Evolutionary conservation across 2,113 vertebrate species (phyloP).

Genomic region (Dolichallabes microphthalmus): DNA sequence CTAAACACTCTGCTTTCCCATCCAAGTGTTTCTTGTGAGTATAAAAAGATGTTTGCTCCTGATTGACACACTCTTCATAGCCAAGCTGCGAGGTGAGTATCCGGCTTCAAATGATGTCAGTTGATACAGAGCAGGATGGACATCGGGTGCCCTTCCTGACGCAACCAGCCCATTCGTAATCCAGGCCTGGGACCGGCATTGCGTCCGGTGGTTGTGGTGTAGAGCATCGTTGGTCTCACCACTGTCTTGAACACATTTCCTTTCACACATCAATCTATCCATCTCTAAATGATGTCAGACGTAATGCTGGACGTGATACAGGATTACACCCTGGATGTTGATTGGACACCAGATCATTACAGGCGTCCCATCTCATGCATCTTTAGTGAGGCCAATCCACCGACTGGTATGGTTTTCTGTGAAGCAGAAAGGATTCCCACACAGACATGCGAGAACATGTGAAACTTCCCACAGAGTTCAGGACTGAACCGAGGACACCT

Average conservation of each 20-base stretch:
- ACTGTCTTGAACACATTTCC: too few relatives aligned
- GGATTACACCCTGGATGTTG: neutral
- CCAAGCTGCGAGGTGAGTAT: too few relatives aligned
- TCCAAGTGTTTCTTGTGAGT: neutral
- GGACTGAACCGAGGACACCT: too few relatives aligned
- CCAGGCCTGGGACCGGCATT: too few relatives aligned
- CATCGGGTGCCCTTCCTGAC: too few relatives aligned
- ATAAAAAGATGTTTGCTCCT: neutral
- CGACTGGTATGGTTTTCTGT: neutral
- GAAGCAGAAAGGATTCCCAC: neutral
- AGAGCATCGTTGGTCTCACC: too few relatives aligned
- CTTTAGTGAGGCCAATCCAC: neutral
- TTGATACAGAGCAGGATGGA: neutral
- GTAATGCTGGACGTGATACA: neutral
- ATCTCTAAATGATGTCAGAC: too few relatives aligned
- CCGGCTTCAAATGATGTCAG: too few relatives aligned
- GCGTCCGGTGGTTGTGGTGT: too few relatives aligned
- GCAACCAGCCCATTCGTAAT: too few relatives aligned
- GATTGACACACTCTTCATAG: neutral
- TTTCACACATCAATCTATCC: too few relatives aligned
- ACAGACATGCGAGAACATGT: neutral
- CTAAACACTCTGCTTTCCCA: neutral
- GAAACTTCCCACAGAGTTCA: neutral
- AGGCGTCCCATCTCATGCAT: neutral
- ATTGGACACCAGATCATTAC: neutral